Base-by-base conservation (phyloP, 2,797 vertebrate genomes). In the Enteromius thamalakanensis region DNA sequence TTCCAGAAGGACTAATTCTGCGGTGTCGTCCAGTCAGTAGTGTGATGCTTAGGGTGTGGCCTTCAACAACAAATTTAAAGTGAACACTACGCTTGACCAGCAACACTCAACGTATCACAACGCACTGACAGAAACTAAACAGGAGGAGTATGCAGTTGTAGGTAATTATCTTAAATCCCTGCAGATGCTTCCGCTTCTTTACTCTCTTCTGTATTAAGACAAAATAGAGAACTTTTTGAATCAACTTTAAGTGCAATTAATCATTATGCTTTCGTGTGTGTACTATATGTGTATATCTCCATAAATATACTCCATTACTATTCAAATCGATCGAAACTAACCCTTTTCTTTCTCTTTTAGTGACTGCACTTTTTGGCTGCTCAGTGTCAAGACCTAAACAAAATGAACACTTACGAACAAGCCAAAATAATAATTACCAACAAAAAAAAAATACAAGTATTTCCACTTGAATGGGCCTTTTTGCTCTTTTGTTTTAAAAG, bases 221-320 rank as follows among this genome's bases (percentile, higher is more conserved):
- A 88, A 91, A 82, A 92, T 83, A 90, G 87, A 87, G 85, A 67
- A 86, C 87, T 84, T 88, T 79, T 76, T 77, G 87, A 58, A 88
- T 79, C 79, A 88, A 92, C 87, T 93, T 95, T 92, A 95, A 95
- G 94, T 94, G 92, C 93, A 92, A 93, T 94, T 91, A 91, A 91
- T 91, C 23, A 29, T 62, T 29, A 62, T 58, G n/a, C 32, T 37
- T 9, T 21, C 6, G 1, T 58, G 9, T 53, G 17, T 51, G 6
- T 49, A 6, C 17, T n/a, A 37, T 4, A 67, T 34, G 37, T 65
- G 26, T 87, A 53, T 70, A 76, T 65, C 70, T 82, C 85, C 86
- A 77, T 69, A 42, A 67, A 79, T 81, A 89, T 88, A 79, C 49
- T 42, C 40, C 45, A 58, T 80, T 80, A 60, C 58, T 84, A 45